Base-by-base conservation (phyloP, 2,888 invertebrate genomes). In the Xylocampa areola region DNA sequence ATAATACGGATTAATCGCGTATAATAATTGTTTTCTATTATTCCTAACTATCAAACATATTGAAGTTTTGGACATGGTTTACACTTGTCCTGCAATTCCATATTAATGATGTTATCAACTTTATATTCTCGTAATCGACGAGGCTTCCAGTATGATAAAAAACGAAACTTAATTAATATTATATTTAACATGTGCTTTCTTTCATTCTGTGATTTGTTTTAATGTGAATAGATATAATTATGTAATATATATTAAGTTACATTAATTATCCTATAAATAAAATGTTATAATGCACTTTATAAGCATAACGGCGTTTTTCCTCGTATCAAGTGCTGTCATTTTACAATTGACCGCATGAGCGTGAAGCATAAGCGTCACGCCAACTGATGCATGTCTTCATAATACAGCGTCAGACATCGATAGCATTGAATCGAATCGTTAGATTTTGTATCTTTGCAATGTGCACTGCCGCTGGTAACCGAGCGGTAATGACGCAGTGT, bases 401-500 rank as follows among this genome's bases (percentile, higher is more conserved):
- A 8, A 33, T 32, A 45, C 17, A 53, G 8, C 45, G n/a, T 43
- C 23, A 45, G 35, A 27, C 36, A 63, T 13, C 6, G n/a, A 14
- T 7, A 3, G 4, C 4, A 8, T 10, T 30, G 13, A 33, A 41
- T 17, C 23, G 33, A 14, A 11, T 16, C 11, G n/a, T n/a, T 7
- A 10, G n/a, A 45, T 11, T 21, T 17, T 13, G 27, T 25, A 4
- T 39, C 8, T 35, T 33, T 19, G 21, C 39, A 11, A 27, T 32
- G 27, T 41, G 21, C 14, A 35, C 23, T 36, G 11, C 13, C 11
- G 19, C 14, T 19, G 39, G 30, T 29, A 57, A 25, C 57, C 33
- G 37, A 32, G 13, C 36, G 10, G 21, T 33, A 27, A 16, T 45
- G 62, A 62, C 51, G 48, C 47, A 36, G 35, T 7, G 29, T 21